These are phyloP conservation scores for fruit fly (Drosophila melanogaster) DNA, from an alignment of 1,140 invertebrate genomes.

Conservation along the genomic window DNA sequence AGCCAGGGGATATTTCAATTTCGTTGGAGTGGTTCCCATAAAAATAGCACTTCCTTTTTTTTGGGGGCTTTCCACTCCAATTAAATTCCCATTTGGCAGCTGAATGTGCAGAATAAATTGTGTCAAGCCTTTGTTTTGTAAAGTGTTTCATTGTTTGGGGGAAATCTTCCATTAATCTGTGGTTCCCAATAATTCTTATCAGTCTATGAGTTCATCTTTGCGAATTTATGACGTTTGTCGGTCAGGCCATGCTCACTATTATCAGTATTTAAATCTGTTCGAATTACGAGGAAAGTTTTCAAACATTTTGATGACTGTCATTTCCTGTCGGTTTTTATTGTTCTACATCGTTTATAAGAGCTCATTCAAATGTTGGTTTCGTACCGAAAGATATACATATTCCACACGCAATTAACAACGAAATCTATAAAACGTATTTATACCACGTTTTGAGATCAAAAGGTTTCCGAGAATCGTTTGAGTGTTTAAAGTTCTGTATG, in stretches of 20 bases:
- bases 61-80: no score
- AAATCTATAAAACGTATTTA: no score
- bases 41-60: not conserved
- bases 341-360: no score
- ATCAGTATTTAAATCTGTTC: constrained; percentile 17
- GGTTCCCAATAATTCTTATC: constrained; percentile 17
- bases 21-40: not conserved
- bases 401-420: no score
- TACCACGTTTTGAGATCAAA: not conserved
- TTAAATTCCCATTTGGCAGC: not conserved
- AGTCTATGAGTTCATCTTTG: not conserved
- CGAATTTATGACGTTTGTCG: constrained; percentile 19
- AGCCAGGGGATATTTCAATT: constrained; percentile 20
- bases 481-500: no score
- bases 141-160: not conserved
- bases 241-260: constrained; percentile 16
- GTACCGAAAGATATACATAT: not conserved
- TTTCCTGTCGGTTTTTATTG: constrained; percentile 11
- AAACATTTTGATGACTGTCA: constrained; percentile 11
- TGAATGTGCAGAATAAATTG: not conserved
- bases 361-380: not conserved
- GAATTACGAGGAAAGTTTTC: constrained; percentile 38
- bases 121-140: not conserved
- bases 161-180: constrained; percentile 14
- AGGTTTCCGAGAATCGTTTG: not conserved